Evolutionary conservation across 2,888 invertebrate genomes (phyloP).

Genomic region (Eupeodes luniger): DNA sequence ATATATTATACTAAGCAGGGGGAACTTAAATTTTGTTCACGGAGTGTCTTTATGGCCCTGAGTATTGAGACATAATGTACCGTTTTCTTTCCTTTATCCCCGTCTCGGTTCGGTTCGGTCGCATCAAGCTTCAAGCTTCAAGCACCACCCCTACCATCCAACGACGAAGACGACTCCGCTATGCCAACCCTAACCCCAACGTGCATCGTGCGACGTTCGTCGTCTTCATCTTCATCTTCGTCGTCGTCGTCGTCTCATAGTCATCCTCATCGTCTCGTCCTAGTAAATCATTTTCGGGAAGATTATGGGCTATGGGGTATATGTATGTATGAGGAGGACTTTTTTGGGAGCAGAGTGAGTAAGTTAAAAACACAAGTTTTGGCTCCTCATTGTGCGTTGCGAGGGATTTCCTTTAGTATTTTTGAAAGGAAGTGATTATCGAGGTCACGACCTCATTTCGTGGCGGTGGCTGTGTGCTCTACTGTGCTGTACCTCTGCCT

Average conservation of each 20-base stretch:
- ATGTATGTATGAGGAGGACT: background rate
- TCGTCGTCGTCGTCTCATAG: background rate
- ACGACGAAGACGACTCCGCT: too few relatives aligned
- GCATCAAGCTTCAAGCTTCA: too few relatives aligned
- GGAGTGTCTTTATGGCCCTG: conserved; percentile 48
- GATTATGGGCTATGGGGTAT: conserved; percentile 4
- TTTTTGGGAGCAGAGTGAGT: conserved; percentile 1
- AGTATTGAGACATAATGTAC: conserved; percentile 66
- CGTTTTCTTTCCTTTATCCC: background rate
- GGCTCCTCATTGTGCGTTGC: conserved; percentile 31
- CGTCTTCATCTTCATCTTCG: background rate
- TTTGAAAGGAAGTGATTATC: conserved; percentile 71
- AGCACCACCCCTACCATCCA: too few relatives aligned
- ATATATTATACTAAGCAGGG: background rate
- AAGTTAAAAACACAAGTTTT: conserved; percentile 46
- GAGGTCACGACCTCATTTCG: conserved; percentile 73
- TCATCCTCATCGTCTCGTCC: conserved; percentile 17
- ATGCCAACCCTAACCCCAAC: background rate
- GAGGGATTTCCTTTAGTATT: conserved; percentile 33
- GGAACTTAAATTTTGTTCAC: conserved; percentile 59
- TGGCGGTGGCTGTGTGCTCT: conserved; percentile 10
- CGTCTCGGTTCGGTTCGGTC: background rate
- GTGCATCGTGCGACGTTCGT: background rate
- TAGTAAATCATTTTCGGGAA: conserved; percentile 38
- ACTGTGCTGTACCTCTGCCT: background rate